Evolutionary conservation across 1,140 invertebrate species (phyloP).

Genomic region (Delia radicum): DNA sequence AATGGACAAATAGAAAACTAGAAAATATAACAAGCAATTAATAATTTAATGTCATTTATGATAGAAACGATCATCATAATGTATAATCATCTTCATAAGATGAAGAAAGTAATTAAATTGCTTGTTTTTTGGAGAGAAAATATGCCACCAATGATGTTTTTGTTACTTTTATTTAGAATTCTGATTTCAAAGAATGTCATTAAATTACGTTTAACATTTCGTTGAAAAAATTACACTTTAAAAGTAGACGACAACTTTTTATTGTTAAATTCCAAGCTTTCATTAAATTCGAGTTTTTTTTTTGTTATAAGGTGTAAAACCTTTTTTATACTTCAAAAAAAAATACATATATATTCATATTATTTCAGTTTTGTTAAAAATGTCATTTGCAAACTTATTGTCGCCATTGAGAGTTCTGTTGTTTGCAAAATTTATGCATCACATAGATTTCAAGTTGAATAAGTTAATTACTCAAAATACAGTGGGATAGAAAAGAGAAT

Average conservation of each 20-base stretch:
- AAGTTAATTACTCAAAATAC: conserved; percentile 19
- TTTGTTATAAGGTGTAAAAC: conserved; percentile 9
- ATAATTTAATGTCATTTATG: not conserved
- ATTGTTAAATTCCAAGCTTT: not conserved
- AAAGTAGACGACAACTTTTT: too few relatives aligned
- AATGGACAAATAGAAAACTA: not conserved
- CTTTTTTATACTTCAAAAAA: not conserved
- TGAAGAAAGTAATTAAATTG: not conserved
- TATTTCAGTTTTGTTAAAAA: not conserved
- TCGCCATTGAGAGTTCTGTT: not conserved
- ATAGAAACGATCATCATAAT: not conserved
- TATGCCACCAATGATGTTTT: not conserved
- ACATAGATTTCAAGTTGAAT: conserved; percentile 1
- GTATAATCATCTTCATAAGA: not conserved
- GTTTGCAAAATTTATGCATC: conserved; percentile 8
- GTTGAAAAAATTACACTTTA: too few relatives aligned
- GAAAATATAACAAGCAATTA: not conserved
- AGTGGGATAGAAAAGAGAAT: not conserved
- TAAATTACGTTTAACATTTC: not conserved
- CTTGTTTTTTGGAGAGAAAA: not conserved
- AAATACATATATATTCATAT: too few relatives aligned
- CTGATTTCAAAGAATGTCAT: not conserved
- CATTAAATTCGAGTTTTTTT: too few relatives aligned
- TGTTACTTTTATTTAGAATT: not conserved
- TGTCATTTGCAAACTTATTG: conserved; percentile 10